phyloP scores from a whole-genome alignment of 2,888 invertebrate genomes.

The Allacma fusca region DNA sequence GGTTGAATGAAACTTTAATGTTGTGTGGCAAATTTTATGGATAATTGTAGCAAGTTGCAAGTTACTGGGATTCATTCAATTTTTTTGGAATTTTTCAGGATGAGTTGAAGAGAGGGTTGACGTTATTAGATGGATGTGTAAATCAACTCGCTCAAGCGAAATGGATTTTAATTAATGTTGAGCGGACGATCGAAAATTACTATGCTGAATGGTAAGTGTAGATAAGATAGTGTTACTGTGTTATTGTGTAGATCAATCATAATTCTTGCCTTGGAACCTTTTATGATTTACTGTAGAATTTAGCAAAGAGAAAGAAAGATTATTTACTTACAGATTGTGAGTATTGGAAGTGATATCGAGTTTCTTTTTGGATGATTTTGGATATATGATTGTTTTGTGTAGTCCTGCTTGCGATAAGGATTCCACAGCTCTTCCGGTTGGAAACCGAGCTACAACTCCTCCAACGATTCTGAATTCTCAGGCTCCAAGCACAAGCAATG shows the following conservation, averaged over 20 bases:
- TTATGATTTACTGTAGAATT: too few relatives aligned
- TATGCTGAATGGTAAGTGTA: slow-evolving; percentile 35
- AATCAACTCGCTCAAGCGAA: slow-evolving; percentile 50
- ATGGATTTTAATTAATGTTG: slow-evolving; percentile 46
- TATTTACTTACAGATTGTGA: too few relatives aligned
- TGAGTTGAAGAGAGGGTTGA: slow-evolving; percentile 46
- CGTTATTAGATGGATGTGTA: slow-evolving; percentile 44
- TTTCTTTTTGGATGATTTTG: too few relatives aligned
- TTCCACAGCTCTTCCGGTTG: neutral
- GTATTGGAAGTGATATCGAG: too few relatives aligned
- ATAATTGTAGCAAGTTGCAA: too few relatives aligned
- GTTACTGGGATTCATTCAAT: too few relatives aligned
- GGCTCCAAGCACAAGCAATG: neutral
- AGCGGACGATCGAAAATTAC: slow-evolving; percentile 42
- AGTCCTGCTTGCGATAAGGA: slow-evolving; percentile 38
- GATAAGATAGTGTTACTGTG: too few relatives aligned
- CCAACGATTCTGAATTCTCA: neutral
- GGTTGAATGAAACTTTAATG: too few relatives aligned
- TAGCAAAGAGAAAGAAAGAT: too few relatives aligned
- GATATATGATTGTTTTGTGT: neutral
- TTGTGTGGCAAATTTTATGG: too few relatives aligned
- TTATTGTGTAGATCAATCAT: too few relatives aligned
- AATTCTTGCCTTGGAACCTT: too few relatives aligned
- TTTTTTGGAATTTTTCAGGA: slow-evolving; percentile 32
- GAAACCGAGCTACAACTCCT: slow-evolving; percentile 27